Evolutionary conservation across 2,113 vertebrate genomes (phyloP), one percentile per base, ranked within the genome.

Genomic region (Clarias gariepinus): DNA sequence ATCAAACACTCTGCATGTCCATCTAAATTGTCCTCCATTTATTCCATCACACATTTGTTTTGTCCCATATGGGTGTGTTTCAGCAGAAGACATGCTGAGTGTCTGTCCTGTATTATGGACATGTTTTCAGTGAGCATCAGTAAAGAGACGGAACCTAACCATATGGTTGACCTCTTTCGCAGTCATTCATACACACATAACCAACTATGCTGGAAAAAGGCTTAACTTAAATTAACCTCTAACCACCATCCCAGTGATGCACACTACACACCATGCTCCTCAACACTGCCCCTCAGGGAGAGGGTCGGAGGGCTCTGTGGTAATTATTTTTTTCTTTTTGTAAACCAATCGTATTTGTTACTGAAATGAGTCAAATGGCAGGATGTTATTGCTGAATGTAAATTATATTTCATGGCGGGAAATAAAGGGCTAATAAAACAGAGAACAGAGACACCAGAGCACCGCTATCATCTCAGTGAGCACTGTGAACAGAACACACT

Each of bases 211-310:
- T 47, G 47, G 47, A 7, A 47, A 47, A 47, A 47, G 47, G 47
- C 6, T 47, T 8, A 47, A 47, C 7, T 47, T 47, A 47, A 47
- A 47, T 8, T 47, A 47, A 47, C 15, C 47, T 36, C 60, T 21
- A 16, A 76, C n/a, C 81, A 76, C 28, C 57, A 63, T 64, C 58
- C 25, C 74, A 68, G 53, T 68, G 73, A 63, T 71, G 78, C 71
- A 52, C 87, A 77, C 64, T 69, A 61, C 64, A 81, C 64, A 71
- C 69, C 82, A 53, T 80, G 57, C 78, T 78, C 96, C 96, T 96
- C 96, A 96, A 96, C 96, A 96, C 95, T 66, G 53, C 60, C 71
- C 66, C 77, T 74, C 21, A 66, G 84, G 81, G 82, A 86, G 82
- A 77, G 60, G 36, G 81, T 55, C 85, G 68, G 61, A 68, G 28